Base-by-base conservation (phyloP, 2,888 invertebrate species). In the Sthenelais limicola region DNA sequence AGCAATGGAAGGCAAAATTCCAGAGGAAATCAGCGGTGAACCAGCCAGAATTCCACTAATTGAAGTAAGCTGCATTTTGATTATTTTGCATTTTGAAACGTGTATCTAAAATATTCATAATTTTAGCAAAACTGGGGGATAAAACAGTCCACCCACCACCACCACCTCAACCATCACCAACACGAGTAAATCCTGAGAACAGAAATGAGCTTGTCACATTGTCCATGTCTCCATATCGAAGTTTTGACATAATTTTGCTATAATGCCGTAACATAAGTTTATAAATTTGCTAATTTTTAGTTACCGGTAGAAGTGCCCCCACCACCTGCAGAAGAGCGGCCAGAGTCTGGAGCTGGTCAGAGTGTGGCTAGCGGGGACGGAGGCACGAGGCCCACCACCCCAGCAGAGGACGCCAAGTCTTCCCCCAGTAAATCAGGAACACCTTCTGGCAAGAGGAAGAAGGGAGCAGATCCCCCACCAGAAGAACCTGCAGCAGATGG, bases 1-100 rank as follows among this genome's bases (percentile, higher is more conserved):
- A 26, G 84, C 85, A 4, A 87, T 88, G 86, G 86, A 87, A 43
- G 85, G 85, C 35, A 83, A 82, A 58, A 84, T 86, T 7, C 87
- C 87, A 12, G 86, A 87, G 72, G 83, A 84, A 69, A 78, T 82
- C 5, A 81, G 81, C 73, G 24, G 78, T 32, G 85, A 85, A 52
- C 86, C 82, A 77, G 78, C 82, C 26, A 79, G 88, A 70, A 73
- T 88, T 51, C 86, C 88, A 26, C 80, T 88, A 9, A 76, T 88
- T 68, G 87, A 88, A 82, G 86, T 87, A 75, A 43, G 54, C 24
- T 43, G 43, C 12, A 43, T 43, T 12, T 43, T 18, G 12, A 43
- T 12, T 9, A 12, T 43, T 43, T 18, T 43, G 43, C 18, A 12
- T 9, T 9, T 43, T 43, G 43, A 43, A 43, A 43, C 43, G 43